A percentile compares a stretch with the other conserved stretches of the same genome.
phyloP scores from a whole-genome alignment of 37 sponge, comb jelly and placozoan genomes.

The Mnemiopsis leidyi region DNA sequence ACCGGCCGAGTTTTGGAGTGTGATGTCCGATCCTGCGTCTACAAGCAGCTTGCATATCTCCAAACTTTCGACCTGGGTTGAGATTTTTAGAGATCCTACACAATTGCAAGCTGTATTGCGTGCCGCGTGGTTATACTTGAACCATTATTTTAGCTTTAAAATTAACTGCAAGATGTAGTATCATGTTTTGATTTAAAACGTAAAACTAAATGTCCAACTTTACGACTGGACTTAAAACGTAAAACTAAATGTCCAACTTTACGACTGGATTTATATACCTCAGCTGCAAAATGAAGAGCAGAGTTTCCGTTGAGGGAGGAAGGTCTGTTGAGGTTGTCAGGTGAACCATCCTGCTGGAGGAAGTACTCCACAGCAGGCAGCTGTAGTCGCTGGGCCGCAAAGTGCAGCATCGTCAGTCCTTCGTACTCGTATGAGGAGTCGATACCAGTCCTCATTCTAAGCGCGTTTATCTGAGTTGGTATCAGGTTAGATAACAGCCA shows the following conservation, averaged over 20 bases:
- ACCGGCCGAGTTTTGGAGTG: not conserved
- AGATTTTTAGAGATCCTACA: not conserved
- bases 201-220: too few relatives aligned
- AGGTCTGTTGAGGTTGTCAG: not conserved
- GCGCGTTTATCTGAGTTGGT: slow-evolving; percentile 3
- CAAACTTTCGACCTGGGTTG: not conserved
- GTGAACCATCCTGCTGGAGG: not conserved
- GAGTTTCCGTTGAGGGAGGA: not conserved
- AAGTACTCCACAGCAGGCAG: not conserved
- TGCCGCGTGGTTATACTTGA: not conserved
- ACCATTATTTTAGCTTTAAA: too few relatives aligned
- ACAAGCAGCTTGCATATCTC: not conserved
- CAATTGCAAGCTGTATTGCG: not conserved
- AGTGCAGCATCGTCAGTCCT: slow-evolving; percentile 41
- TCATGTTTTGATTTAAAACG: too few relatives aligned
- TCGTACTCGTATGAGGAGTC: not conserved
- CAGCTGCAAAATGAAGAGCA: slow-evolving; percentile 46
- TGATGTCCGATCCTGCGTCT: not conserved
- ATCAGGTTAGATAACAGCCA: too few relatives aligned
- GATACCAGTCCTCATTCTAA: not conserved
- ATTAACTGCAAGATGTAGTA: too few relatives aligned
- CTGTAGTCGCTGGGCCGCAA: slow-evolving; percentile 6
- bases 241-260: too few relatives aligned
- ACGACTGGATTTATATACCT: slow-evolving; percentile 1
- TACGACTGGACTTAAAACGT: too few relatives aligned